Conservation (phyloP, 2,113 vertebrate genomes). For the Piprites chloris region DNA sequence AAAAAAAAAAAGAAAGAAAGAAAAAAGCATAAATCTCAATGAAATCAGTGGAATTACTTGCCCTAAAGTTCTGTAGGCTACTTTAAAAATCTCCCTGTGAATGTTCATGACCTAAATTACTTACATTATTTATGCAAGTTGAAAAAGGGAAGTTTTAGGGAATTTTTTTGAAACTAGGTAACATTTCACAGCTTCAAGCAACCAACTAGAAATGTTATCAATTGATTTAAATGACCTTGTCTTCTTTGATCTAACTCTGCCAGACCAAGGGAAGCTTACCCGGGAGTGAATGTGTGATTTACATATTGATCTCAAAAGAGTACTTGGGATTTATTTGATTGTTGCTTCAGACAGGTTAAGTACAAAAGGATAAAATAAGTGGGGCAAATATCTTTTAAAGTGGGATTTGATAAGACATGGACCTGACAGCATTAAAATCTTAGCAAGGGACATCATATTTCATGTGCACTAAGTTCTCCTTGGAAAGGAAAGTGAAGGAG, state of each 20-base stretch:
- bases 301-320: neutral
- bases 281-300: neutral
- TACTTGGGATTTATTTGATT: neutral
- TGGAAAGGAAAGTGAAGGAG: neutral
- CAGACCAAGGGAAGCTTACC: neutral
- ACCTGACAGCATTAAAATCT: neutral
- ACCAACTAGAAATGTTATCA: neutral
- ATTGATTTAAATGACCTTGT: neutral
- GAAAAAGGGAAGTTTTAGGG: neutral
- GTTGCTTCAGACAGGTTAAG: neutral
- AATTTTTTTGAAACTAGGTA: neutral
- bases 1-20: neutral
- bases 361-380: neutral
- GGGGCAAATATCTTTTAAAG: neutral
- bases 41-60: neutral
- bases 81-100: neutral
- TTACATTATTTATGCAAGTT: neutral
- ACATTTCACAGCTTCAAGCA: neutral
- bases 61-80: neutral
- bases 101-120: neutral
- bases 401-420: neutral
- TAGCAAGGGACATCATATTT: neutral
- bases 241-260: neutral
- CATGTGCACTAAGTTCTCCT: neutral
- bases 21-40: neutral